Conservation (phyloP, 2,797 vertebrate genomes). For the Knipowitschia caucasica region DNA sequence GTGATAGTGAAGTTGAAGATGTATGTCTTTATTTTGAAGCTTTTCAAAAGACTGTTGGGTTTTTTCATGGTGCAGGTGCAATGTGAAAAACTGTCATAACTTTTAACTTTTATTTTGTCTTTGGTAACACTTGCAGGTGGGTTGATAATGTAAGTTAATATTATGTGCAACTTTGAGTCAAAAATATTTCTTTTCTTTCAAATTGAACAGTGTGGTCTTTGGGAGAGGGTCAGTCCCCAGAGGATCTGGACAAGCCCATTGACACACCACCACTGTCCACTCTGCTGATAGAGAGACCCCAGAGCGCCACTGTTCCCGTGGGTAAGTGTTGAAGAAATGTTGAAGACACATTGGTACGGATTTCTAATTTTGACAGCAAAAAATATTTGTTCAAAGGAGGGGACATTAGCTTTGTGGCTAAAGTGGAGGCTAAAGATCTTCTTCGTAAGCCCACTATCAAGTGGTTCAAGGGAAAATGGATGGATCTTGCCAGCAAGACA, state of each 20-base stretch:
- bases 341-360: neutral
- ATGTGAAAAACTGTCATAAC: slow-evolving; percentile 29
- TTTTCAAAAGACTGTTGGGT: slow-evolving; percentile 14
- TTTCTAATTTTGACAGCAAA: neutral
- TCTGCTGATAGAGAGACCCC: slow-evolving; percentile 86
- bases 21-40: slow-evolving; percentile 1
- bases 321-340: slow-evolving; percentile 80
- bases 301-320: slow-evolving; percentile 80
- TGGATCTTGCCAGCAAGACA: slow-evolving; percentile 98
- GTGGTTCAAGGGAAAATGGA: slow-evolving; percentile 99
- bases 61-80: slow-evolving; percentile 46
- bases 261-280: slow-evolving; percentile 81
- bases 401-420: slow-evolving; percentile 90
- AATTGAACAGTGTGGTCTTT: slow-evolving; percentile 85
- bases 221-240: slow-evolving; percentile 82
- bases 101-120: slow-evolving; percentile 31
- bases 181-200: slow-evolving; percentile 38
- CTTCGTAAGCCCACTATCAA: slow-evolving; percentile 92
- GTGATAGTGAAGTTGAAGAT: slow-evolving; percentile 8
- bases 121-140: slow-evolving; percentile 44
- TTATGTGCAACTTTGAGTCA: slow-evolving; percentile 30
- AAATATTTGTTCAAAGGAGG: slow-evolving; percentile 77
- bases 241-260: slow-evolving; percentile 85
- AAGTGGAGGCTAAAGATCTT: slow-evolving; percentile 96
- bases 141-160: slow-evolving; percentile 20